Percentiles rank a stretch among this genome's conserved stretches.
These are phyloP conservation scores for Heterodera filipjevi DNA, from an alignment of 2,888 invertebrate genomes.

Conservation along the genomic window DNA sequence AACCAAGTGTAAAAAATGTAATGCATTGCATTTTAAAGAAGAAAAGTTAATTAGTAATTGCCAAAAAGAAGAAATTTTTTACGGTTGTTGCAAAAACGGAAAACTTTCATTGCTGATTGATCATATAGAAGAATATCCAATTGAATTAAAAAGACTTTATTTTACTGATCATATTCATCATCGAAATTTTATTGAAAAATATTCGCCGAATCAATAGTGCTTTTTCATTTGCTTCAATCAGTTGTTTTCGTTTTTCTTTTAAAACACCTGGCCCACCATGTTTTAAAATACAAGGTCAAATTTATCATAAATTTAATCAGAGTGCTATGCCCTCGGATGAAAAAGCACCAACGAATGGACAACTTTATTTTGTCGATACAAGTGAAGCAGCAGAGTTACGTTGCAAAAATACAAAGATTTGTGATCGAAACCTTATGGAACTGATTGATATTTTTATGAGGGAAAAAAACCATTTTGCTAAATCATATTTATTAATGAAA, in stretches of 20 bases:
- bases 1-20: too few relatives aligned
- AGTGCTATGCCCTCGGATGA: background rate
- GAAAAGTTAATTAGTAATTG: too few relatives aligned
- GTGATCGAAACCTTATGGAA: background rate
- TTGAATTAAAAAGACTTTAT: constrained; percentile 26
- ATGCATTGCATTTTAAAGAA: too few relatives aligned
- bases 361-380: background rate
- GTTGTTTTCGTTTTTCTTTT: background rate
- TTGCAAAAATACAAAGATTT: background rate
- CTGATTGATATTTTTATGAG: background rate
- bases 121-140: background rate
- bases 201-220: constrained; percentile 21
- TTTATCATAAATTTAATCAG: constrained; percentile 27
- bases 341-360: background rate
- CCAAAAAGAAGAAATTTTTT: too few relatives aligned
- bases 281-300: constrained; percentile 37
- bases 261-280: constrained; percentile 28
- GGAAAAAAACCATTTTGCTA: background rate
- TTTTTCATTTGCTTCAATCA: constrained; percentile 21
- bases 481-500: background rate
- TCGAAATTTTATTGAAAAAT: constrained; percentile 23
- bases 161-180: background rate
- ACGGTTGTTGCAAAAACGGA: too few relatives aligned
- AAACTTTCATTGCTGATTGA: too few relatives aligned
- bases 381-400: background rate